A percentile compares a stretch with the other conserved stretches of the same genome.
Conservation (phyloP, 1,140 invertebrate genomes). For the Lasaia peninsularis region DNA sequence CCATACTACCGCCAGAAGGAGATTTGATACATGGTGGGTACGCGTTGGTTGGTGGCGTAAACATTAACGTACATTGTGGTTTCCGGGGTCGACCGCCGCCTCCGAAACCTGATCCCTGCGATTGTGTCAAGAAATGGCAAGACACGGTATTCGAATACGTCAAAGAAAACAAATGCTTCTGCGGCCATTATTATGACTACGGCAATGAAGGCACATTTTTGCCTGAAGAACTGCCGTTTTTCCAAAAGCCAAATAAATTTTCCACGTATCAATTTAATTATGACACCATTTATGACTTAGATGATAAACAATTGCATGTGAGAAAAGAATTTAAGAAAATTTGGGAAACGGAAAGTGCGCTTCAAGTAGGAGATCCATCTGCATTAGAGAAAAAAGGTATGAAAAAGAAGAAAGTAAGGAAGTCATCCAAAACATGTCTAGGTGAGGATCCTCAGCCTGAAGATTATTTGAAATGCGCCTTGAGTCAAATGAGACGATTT, state of each 20-base stretch:
- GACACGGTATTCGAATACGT: constrained; percentile 47
- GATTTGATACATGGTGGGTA: constrained; percentile 59
- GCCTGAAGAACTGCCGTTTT: constrained; percentile 47
- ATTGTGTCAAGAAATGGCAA: constrained; percentile 56
- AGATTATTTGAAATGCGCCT: constrained; percentile 57
- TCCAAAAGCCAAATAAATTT: constrained; percentile 45
- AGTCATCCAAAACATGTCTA: constrained; percentile 47
- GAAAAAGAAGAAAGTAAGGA: constrained; percentile 50
- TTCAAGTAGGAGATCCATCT: constrained; percentile 40
- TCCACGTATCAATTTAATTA: constrained; percentile 50
- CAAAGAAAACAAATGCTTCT: constrained; percentile 53
- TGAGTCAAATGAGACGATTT: constrained; percentile 40
- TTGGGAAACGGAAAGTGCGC: constrained; percentile 59
- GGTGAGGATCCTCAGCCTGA: constrained; percentile 47
- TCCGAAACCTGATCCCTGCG: constrained; percentile 46
- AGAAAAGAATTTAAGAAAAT: constrained; percentile 57
- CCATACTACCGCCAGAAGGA: constrained; percentile 44
- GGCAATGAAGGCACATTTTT: constrained; percentile 52
- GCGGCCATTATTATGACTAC: constrained; percentile 57
- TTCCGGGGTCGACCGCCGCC: constrained; percentile 41
- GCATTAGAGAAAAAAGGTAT: constrained; percentile 39
- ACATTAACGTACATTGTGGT: constrained; percentile 56
- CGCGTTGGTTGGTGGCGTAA: constrained; percentile 32
- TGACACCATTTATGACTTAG: constrained; percentile 54
- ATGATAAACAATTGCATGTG: constrained; percentile 43